Conservation (phyloP, 2,113 vertebrate genomes). For the Orthonyx spaldingii region DNA sequence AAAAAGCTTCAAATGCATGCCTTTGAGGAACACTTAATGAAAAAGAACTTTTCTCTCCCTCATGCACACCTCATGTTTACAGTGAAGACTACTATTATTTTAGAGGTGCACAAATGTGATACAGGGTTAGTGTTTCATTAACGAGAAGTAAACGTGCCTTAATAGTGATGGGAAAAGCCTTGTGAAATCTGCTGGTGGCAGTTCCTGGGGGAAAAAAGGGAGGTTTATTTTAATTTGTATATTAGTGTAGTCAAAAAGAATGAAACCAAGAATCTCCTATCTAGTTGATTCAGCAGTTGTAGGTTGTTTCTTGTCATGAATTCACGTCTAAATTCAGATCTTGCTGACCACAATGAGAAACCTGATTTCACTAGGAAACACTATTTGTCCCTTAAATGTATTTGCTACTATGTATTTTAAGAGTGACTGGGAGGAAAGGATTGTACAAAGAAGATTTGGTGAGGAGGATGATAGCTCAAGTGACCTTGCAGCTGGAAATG, state of each 20-base stretch:
- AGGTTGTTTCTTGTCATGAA: background rate
- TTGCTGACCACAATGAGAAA: background rate
- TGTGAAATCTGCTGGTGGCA: background rate
- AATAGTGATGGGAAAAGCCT: background rate
- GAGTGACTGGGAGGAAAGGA: background rate
- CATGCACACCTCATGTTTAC: background rate
- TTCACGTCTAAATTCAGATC: background rate
- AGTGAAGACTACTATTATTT: background rate
- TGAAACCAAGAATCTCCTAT: accelerated
- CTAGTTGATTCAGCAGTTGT: background rate
- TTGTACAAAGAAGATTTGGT: background rate
- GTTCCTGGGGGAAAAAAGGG: background rate
- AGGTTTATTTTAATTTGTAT: background rate
- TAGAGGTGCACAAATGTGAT: background rate
- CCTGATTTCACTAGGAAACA: background rate
- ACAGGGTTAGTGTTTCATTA: background rate
- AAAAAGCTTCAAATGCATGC: background rate
- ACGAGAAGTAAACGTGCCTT: background rate
- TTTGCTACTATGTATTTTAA: background rate
- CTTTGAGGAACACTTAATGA: background rate
- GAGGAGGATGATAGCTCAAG: background rate
- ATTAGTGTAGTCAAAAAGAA: background rate
- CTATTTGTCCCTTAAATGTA: background rate
- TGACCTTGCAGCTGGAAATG: background rate
- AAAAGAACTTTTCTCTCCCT: background rate